Evolutionary conservation across 2,888 invertebrate genomes (phyloP).

Genomic region (Eulithis testata): DNA sequence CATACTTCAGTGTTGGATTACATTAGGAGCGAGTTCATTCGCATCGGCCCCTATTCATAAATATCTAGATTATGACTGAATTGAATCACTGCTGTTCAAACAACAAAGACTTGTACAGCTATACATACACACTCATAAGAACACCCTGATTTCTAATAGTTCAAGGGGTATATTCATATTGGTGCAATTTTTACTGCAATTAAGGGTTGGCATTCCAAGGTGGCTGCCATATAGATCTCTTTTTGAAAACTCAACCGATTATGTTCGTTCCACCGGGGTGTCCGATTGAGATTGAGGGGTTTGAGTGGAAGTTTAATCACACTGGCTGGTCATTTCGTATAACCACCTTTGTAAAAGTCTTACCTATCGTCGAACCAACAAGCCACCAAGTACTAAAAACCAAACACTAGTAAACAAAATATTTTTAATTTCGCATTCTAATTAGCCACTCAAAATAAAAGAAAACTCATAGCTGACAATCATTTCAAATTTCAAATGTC

Average conservation of each 20-base stretch:
- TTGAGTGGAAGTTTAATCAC: no score
- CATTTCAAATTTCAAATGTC: slow-evolving; percentile 20
- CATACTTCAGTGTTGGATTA: slow-evolving; percentile 76
- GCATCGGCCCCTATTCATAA: slow-evolving; percentile 73
- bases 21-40: slow-evolving; percentile 80
- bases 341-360: background rate
- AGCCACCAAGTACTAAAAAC: background rate
- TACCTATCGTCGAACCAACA: background rate
- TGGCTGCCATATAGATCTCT: no score
- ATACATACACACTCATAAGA: slow-evolving; percentile 45
- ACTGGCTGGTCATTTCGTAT: background rate
- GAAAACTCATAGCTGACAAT: background rate
- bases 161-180: no score
- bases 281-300: no score
- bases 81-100: slow-evolving; percentile 72
- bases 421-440: background rate
- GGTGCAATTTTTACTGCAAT: no score
- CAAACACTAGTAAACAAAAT: background rate
- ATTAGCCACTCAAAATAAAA: background rate
- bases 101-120: slow-evolving; percentile 51
- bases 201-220: no score
- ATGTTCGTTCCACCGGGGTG: no score
- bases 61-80: slow-evolving; percentile 74
- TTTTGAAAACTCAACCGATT: no score
- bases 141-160: no score